Evolutionary conservation across 1,140 invertebrate species (phyloP).

Genomic region (Papilio aristodemus): DNA sequence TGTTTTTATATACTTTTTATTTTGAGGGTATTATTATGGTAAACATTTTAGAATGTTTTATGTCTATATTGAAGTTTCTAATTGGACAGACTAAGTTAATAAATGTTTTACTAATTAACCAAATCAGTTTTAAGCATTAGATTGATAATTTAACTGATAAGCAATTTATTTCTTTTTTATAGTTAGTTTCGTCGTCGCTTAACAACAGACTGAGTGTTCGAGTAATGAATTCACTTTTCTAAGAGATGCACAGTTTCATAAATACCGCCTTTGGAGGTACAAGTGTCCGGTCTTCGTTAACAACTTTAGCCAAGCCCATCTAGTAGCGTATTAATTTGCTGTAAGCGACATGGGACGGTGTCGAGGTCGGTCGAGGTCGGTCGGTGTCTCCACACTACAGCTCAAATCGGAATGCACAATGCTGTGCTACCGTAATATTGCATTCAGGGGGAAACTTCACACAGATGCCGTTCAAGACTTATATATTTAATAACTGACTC

Average conservation of each 20-base stretch:
- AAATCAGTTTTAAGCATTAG: background rate
- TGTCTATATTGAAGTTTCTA: no score
- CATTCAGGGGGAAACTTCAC: constrained; percentile 55
- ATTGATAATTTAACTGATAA: no score
- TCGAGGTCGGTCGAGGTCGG: constrained; percentile 7
- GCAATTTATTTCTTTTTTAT: background rate
- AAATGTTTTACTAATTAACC: no score
- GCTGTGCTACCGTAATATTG: constrained; percentile 61
- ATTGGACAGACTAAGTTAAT: no score
- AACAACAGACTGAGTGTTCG: background rate
- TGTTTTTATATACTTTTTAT: no score
- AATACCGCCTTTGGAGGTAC: background rate
- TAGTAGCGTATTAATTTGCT: constrained; percentile 33
- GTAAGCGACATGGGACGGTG: constrained; percentile 30
- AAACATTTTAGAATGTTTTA: no score
- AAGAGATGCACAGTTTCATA: background rate
- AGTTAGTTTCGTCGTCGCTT: background rate
- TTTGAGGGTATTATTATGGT: no score
- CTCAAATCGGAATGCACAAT: constrained; percentile 77
- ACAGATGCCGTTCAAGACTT: constrained; percentile 53
- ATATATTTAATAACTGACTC: constrained; percentile 38
- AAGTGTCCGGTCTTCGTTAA: background rate
- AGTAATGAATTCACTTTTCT: background rate
- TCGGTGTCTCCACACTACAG: constrained; percentile 33
- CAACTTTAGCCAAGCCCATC: constrained; percentile 23